Evolutionary conservation across 2,113 vertebrate species (phyloP), one percentile per base, ranked within the genome.

Genomic region (Fulica atra): DNA sequence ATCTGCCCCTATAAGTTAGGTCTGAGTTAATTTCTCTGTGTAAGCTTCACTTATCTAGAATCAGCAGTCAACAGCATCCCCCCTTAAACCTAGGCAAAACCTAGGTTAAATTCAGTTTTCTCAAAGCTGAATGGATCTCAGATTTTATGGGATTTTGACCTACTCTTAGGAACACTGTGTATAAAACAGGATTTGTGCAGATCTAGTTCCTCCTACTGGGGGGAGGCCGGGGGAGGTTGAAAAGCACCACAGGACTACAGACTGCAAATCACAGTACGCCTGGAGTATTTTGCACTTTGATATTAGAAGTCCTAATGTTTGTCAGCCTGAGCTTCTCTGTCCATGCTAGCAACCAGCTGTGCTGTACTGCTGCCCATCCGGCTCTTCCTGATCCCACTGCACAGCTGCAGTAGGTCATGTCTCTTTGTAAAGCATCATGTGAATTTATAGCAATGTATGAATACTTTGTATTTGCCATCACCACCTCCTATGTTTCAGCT

Each of bases 401-500:
- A 83, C 53, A 61, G 29, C 54, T 56, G 5, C 0, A 0, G 14
- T 44, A 2, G 9, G 7, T 38, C 46, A 46, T 40, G 25, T 46
- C 29, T 42, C n/a, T 78, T 12, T 1, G 1, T 82, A 89, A 83
- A 76, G 11, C 60, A 59, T 35, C 15, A 2, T 26, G 44, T 6
- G 48, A 28, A 40, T 81, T 64, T 82, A 31, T 48, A 42, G 29
- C 29, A 40, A 18, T 38, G 6, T 24, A 42, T 48, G 23, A 77
- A 44, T 19, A 7, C 35, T 61, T 70, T 50, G 16, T 36, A 9
- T 36, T 88, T 77, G 7, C 21, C 28, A 63, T 33, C 54, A 40
- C 28, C n/a, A 59, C 61, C 19, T 35, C 10, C 19, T 24, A 0
- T 10, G 6, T 73, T 92, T 64, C 63, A 72, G 38, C 13, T 88